Conservation (phyloP, 1,140 invertebrate species). For the Brachionus sp. region DNA sequence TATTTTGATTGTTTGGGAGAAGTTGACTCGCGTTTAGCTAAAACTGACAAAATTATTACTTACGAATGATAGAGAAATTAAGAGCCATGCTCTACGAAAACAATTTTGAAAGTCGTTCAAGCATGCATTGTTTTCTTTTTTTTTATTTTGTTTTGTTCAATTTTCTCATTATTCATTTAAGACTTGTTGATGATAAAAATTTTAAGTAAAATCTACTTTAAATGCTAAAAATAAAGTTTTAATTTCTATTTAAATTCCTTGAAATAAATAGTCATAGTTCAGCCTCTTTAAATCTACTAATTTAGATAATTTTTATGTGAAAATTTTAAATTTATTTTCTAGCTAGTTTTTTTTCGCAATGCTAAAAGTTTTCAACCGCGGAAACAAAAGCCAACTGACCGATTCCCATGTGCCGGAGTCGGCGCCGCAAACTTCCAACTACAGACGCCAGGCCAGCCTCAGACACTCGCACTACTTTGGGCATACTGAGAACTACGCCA, state of each 20-base stretch:
- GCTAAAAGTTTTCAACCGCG: conserved; percentile 44
- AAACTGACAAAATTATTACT: conserved; percentile 24
- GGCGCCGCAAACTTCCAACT: not conserved
- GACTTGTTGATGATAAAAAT: not conserved
- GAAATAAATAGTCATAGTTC: not conserved
- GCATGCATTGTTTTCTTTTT: not conserved
- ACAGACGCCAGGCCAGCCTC: not conserved
- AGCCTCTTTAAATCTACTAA: not conserved
- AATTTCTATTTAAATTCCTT: not conserved
- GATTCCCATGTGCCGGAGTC: not conserved
- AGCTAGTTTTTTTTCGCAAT: not conserved
- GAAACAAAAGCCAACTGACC: conserved; percentile 26
- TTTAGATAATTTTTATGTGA: not conserved
- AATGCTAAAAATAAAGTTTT: not conserved
- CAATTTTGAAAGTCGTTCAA: not conserved
- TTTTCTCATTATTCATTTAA: not conserved
- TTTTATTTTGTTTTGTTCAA: not conserved
- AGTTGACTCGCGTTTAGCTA: not conserved
- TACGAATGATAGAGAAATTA: conserved; percentile 5
- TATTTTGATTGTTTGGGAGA: not conserved
- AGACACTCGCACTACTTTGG: conserved; percentile 18
- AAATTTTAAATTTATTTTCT: not conserved
- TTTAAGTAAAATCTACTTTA: not conserved
- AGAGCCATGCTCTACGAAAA: not conserved
- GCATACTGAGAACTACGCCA: not conserved